Evolutionary conservation across 2,113 vertebrate genomes (phyloP), one percentile per base, ranked within the genome.

Genomic region (Platycercus adscitus): DNA sequence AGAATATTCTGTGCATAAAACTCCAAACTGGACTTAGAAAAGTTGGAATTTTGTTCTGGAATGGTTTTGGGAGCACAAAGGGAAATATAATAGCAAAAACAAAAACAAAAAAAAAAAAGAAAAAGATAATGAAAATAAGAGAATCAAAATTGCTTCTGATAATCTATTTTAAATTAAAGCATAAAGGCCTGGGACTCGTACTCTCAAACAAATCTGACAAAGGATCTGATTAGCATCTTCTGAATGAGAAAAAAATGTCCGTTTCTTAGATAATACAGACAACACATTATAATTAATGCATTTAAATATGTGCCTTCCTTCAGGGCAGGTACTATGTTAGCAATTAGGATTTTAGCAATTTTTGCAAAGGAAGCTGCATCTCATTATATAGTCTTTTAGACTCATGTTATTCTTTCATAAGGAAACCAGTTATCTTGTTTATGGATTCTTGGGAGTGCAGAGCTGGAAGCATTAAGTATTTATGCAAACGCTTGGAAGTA

Each of bases 381-480:
- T 94, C 70, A 92, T 97, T 92, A 68, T 83, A n/a, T 39, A 71
- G 75, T 81, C 56, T 89, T 96, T 88, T 84, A 94, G 81, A 77
- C 47, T 20, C 35, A 69, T 6, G 46, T 89, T 95, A 77, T 94
- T 95, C 69, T 91, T 97, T 95, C 89, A 93, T 87, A 94, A 95
- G 93, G 63, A 72, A 96, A 81, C 16, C 47, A 64, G 95, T 96
- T 96, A 85, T 94, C 72, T 96, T 97, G 81, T 95, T 96, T 96
- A 88, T 95, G 86, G 61, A 95, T 97, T 96, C 79, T 92, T 93
- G 79, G 56, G 86, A 84, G 50, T 20, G 43, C 78, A 91, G 91
- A 96, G 81, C 76, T 95, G 91, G 75, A 93, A 95, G 47, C 90
- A 86, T 95, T 86, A 95, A 94, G 72, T 79, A 95, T 97, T 97